phyloP scores from a whole-genome alignment of 2,113 vertebrate genomes.

The Benitochromis conjunctus region DNA sequence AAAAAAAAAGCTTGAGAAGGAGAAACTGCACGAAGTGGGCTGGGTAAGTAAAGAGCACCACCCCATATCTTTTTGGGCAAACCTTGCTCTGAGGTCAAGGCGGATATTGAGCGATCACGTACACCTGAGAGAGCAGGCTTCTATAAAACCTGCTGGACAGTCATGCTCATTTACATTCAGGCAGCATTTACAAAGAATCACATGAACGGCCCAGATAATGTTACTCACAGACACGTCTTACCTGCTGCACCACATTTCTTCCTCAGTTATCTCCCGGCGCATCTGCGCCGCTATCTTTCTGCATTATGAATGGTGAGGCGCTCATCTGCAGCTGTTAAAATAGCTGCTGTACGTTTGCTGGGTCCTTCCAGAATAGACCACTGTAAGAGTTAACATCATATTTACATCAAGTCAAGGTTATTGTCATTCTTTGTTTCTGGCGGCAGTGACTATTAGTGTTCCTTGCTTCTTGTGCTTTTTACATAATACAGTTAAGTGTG shows the following conservation, averaged over 20 bases:
- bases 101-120: background rate
- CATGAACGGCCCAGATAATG: conserved; percentile 20
- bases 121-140: background rate
- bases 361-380: background rate
- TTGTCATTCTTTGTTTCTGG: background rate
- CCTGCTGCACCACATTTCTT: conserved; percentile 64
- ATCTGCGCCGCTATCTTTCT: background rate
- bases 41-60: background rate
- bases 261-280: conserved; percentile 6
- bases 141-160: conserved; percentile 26
- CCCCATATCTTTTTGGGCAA: background rate
- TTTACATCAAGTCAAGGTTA: background rate
- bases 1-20: background rate
- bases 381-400: background rate
- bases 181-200: conserved; percentile 1
- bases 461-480: background rate
- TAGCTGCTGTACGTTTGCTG: background rate
- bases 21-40: background rate
- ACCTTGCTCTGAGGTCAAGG: background rate
- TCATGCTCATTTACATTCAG: conserved; percentile 35
- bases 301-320: background rate
- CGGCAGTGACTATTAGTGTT: background rate
- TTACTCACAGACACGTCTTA: conserved; percentile 52
- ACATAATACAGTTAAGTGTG: background rate
- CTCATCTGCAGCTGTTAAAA: conserved; percentile 13